Base-by-base conservation (phyloP, 1,140 invertebrate species). In the Drosophila bipectinata region DNA sequence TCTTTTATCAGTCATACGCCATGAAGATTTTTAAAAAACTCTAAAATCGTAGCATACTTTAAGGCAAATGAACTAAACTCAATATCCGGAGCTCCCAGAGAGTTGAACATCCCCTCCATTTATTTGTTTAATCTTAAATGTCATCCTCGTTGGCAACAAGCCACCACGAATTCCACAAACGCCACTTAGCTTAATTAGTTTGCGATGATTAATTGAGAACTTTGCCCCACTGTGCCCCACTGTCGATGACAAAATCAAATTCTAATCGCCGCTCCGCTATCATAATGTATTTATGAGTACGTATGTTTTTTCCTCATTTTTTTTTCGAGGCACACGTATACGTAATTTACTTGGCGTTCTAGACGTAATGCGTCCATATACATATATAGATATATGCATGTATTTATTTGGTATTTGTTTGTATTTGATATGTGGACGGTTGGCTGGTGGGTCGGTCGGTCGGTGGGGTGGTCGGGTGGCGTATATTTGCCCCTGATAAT, bases 241-340 rank as follows among this genome's bases (percentile, higher is more conserved):
- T 32, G 12, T 10, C 7, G 37, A 55, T 60, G 64, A 62, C 57
- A 60, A 82, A 87, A 82, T 82, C 78, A 72, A 78, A 82, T 78
- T 79, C 74, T 82, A 82, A 82, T 87, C 82, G 72, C 34, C 75
- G 47, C 52, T 57, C 49, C 62, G 58, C 54, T 82, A 87, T 82
- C 82, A 51, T 82, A 85, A 85, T 87, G 60, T 81, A 78, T 87
- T 87, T 87, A 82, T 79, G 78, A 78, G 63, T 74, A 61, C 77
- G 61, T 75, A 47, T 62, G 47, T 49, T 52, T 21, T n/a, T 56
- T 24, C n/a, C 18, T 51, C 12, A 1, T 56, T 44, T 26, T 58
- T 14, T 60, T 60, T 63, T 52, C 51, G 53, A 24, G 44, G 6
- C 62, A 18, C 52, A 45, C 39, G 54, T 81, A 48, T 72, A 47